Evolutionary conservation across 2,113 vertebrate species (phyloP).

Genomic region (Thymallus thymallus): DNA sequence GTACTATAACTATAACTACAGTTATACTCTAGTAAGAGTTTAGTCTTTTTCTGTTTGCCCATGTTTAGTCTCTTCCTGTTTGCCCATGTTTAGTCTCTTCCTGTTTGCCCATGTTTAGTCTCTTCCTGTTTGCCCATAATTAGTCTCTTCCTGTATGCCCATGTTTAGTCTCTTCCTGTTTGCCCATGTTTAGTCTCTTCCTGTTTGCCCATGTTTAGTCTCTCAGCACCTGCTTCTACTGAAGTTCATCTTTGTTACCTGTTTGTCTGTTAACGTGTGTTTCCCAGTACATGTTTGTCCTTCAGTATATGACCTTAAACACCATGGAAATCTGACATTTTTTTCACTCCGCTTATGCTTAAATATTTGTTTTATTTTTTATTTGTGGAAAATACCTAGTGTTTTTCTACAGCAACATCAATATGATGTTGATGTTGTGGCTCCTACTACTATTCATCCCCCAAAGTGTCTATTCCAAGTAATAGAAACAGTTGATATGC

Average conservation of each 20-base stretch:
- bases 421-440: neutral
- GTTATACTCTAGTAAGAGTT: no score
- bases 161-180: no score
- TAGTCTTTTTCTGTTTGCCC: no score
- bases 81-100: no score
- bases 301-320: conserved; percentile 31
- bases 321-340: neutral
- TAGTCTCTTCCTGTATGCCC: no score
- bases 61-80: no score
- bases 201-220: neutral
- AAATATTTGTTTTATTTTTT: no score
- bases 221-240: conserved; percentile 21
- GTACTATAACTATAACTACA: no score
- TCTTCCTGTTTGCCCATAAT: no score
- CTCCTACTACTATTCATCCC: neutral
- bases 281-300: conserved; percentile 58
- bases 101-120: no score
- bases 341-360: conserved; percentile 18
- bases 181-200: no score
- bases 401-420: neutral
- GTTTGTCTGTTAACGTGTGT: conserved; percentile 21
- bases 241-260: conserved; percentile 36
- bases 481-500: conserved; percentile 39
- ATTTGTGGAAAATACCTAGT: neutral
- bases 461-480: conserved; percentile 11